Base-by-base conservation (phyloP, 64 coral and sea anemone species). In the Pocillopora verrucosa region DNA sequence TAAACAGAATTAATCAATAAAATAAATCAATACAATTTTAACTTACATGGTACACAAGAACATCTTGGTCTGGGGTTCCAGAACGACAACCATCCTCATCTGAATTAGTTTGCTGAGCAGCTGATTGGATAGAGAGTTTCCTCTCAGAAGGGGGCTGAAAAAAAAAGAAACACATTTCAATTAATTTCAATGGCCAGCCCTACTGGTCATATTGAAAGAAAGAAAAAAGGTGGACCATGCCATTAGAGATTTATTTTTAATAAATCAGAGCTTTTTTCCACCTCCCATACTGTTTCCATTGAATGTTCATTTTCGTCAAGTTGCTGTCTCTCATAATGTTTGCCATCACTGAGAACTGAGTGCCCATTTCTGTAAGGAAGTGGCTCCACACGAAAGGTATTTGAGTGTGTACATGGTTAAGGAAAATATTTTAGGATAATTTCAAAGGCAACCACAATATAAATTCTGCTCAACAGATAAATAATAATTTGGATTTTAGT, bases 31-130 rank as follows among this genome's bases (percentile, higher is more conserved):
- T 51, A 51, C 3, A 51, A 51, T 51, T 51, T 51, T 7, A 51
- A 85, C 82, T 85, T 2, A 73, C 82, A 51, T 85, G 82, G 38
- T 85, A 85, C 82, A 85, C 70, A 10, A 72, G 82, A 38, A 85
- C 56, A 1, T 57, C 65, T 41, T 85, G 82, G 14, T 83, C 80
- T 20, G 60, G 61, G 1, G 64, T 56, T 26, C 65, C 65, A 13
- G 82, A 25, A 1, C 22, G 82, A 58, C 64, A 37, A 30, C 72
- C 82, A 85, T 85, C 82, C 70, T 85, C 82, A 85, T 85, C 82
- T 85, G 82, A 72, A 85, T 85, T 85, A n/a, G 35, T 17, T 72
- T 72, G 65, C 19, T 85, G 82, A 72, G 82, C 5, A 26, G 79
- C 60, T 64, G 82, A 72, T 38, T 85, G 82, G 37, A 85, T 56